A percentile compares a stretch with the other conserved stretches of the same genome.
These are phyloP conservation scores for Drosophila equinoxialis DNA, from an alignment of 1,140 invertebrate species.

Conservation along the genomic window DNA sequence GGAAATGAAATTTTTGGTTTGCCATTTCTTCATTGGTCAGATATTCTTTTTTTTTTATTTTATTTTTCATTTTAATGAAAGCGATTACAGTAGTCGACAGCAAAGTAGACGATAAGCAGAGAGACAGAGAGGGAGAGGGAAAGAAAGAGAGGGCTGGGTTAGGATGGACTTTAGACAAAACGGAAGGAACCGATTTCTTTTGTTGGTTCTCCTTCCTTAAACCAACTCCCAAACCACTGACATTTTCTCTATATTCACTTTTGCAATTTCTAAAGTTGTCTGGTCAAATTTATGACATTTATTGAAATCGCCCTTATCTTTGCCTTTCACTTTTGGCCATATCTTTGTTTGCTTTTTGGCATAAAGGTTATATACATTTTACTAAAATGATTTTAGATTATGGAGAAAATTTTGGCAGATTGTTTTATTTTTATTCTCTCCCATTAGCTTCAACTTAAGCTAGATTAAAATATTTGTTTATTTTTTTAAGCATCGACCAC, in stretches of 20 bases:
- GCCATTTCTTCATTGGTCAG: slow-evolving; percentile 55
- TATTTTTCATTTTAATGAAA: slow-evolving; percentile 43
- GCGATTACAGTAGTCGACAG: slow-evolving; percentile 33
- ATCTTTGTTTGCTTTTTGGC: too few relatives aligned
- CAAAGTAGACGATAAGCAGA: slow-evolving; percentile 47
- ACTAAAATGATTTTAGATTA: not conserved
- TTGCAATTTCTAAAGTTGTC: slow-evolving; percentile 49
- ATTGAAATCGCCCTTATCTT: slow-evolving; percentile 49
- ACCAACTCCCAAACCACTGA: not conserved
- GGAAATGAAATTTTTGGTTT: slow-evolving; percentile 52
- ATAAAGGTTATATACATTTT: not conserved
- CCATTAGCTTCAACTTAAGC: too few relatives aligned
- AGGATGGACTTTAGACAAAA: not conserved
- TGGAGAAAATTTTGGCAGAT: too few relatives aligned
- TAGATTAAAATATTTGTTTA: not conserved
- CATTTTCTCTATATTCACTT: not conserved
- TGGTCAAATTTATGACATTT: slow-evolving; percentile 57
- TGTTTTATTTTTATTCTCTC: too few relatives aligned
- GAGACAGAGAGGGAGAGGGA: not conserved
- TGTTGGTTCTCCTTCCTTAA: not conserved
- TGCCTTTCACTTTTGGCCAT: not conserved
- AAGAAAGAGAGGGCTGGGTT: not conserved
- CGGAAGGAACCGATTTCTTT: slow-evolving; percentile 41
- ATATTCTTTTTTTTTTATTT: slow-evolving; percentile 18
- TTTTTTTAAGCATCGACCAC: too few relatives aligned